Percentiles rank a stretch among this genome's conserved stretches.
Conservation (phyloP, 2,797 vertebrate genomes). For the Tragopan temminckii region DNA sequence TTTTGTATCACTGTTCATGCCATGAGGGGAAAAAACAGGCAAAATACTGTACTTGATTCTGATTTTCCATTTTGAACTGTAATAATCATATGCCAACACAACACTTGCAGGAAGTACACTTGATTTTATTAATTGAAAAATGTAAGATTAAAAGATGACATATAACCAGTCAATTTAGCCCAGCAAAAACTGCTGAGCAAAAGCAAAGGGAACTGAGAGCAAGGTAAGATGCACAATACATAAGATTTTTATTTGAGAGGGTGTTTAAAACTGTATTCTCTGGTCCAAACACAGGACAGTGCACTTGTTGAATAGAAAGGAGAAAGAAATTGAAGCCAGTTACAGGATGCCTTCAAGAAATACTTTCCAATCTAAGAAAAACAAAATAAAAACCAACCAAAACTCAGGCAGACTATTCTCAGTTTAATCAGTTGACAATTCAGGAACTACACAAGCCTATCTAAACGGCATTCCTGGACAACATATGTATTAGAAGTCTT, state of each 20-base stretch:
- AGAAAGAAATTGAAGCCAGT: not conserved
- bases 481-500: not conserved
- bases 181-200: not conserved
- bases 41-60: not conserved
- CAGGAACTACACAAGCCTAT: not conserved
- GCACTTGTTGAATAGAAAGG: not conserved
- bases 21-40: not conserved
- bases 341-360: not conserved
- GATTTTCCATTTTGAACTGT: not conserved
- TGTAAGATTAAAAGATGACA: slow-evolving; percentile 1
- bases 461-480: not conserved
- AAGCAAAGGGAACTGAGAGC: not conserved
- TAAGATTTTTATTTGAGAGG: not conserved
- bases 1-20: not conserved
- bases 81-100: not conserved
- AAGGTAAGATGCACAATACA: not conserved
- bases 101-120: not conserved
- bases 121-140: not conserved
- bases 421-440: not conserved
- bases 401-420: not conserved
- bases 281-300: not conserved
- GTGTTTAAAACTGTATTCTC: not conserved
- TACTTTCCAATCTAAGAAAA: not conserved
- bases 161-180: not conserved
- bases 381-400: not conserved